Evolutionary conservation across 2,113 vertebrate species (phyloP).

Genomic region (Crocuta crocuta): DNA sequence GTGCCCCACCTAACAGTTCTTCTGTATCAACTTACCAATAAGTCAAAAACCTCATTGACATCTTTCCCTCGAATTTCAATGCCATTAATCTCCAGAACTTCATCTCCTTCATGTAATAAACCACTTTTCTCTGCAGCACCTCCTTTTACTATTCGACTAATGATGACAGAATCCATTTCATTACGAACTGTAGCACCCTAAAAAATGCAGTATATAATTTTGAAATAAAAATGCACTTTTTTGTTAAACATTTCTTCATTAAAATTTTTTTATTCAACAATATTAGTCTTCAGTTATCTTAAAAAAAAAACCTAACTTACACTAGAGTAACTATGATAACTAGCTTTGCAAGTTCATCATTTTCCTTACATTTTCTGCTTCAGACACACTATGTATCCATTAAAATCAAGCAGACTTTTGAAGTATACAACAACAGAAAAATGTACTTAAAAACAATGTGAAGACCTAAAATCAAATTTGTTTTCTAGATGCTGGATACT

Average conservation of each 20-base stretch:
- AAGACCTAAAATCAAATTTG: constrained; percentile 51
- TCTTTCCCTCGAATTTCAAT: constrained; percentile 96
- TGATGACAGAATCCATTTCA: constrained; percentile 96
- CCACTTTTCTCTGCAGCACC: constrained; percentile 96
- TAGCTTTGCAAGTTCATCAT: constrained; percentile 42
- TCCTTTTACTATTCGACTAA: constrained; percentile 97
- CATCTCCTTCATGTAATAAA: constrained; percentile 95
- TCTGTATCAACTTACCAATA: constrained; percentile 91
- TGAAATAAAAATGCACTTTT: constrained; percentile 43
- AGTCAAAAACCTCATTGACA: constrained; percentile 96
- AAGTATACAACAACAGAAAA: constrained; percentile 38
- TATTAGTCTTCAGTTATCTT: constrained; percentile 32
- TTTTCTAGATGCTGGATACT: not conserved
- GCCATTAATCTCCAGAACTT: constrained; percentile 97
- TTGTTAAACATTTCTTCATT: constrained; percentile 18
- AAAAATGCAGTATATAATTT: constrained; percentile 53
- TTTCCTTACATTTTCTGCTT: constrained; percentile 30
- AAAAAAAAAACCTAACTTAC: constrained; percentile 34
- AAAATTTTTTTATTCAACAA: constrained; percentile 41
- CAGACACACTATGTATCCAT: not conserved
- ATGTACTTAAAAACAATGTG: constrained; percentile 55
- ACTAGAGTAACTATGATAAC: constrained; percentile 28
- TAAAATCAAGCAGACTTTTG: constrained; percentile 52
- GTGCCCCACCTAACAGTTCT: not conserved
- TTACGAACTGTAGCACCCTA: constrained; percentile 98